A percentile compares a stretch with the other conserved stretches of the same genome.
phyloP scores from a whole-genome alignment of 2,113 vertebrate species.

The Tretioscincus oriximinensis region DNA sequence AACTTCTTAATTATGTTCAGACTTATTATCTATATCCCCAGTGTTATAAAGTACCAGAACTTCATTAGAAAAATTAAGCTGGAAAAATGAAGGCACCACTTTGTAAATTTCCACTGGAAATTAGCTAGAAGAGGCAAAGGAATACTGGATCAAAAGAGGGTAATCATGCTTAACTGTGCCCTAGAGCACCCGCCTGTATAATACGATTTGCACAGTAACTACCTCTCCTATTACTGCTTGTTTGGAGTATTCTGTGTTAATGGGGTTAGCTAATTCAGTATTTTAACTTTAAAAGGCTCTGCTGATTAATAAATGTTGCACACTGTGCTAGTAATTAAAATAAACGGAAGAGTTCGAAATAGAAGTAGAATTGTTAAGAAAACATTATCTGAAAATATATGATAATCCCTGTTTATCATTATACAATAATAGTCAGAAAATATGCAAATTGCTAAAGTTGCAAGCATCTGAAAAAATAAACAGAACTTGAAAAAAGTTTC shows the following conservation, averaged over 20 bases:
- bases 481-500: slow-evolving; percentile 63
- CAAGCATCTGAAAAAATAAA: slow-evolving; percentile 56
- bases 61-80: slow-evolving; percentile 84
- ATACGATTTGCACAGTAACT: slow-evolving; percentile 81
- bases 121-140: slow-evolving; percentile 77
- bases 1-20: slow-evolving; percentile 77
- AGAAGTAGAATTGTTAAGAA: slow-evolving; percentile 78
- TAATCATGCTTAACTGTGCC: slow-evolving; percentile 81
- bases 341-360: slow-evolving; percentile 80
- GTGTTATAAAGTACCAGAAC: slow-evolving; percentile 76
- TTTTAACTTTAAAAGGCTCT: slow-evolving; percentile 84
- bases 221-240: slow-evolving; percentile 78
- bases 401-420: slow-evolving; percentile 79
- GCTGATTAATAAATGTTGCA: slow-evolving; percentile 83
- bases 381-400: slow-evolving; percentile 76
- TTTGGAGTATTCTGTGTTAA: slow-evolving; percentile 83
- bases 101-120: slow-evolving; percentile 84
- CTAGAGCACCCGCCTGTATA: slow-evolving; percentile 76
- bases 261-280: slow-evolving; percentile 85
- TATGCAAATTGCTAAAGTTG: slow-evolving; percentile 68
- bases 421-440: slow-evolving; percentile 65
- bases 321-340: slow-evolving; percentile 86
- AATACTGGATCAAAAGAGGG: slow-evolving; percentile 84
- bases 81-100: slow-evolving; percentile 78
- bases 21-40: slow-evolving; percentile 78